Evolutionary conservation across 2,888 invertebrate species (phyloP).

Genomic region (Apoderus coryli): DNA sequence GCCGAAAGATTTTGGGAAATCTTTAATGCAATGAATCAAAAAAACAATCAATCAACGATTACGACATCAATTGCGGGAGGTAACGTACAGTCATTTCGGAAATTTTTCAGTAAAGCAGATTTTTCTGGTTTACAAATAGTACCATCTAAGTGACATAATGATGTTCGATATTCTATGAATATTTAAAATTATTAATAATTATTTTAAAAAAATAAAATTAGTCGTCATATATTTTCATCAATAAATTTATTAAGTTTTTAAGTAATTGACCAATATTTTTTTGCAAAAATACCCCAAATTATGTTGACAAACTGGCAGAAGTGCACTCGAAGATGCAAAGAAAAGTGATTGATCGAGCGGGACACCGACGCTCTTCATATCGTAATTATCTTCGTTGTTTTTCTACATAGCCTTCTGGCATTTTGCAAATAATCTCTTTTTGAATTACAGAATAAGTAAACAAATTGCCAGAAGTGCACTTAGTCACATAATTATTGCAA

Average conservation of each 20-base stretch:
- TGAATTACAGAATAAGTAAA: too few species aligned
- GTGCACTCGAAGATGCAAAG: too few species aligned
- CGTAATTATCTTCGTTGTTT: too few species aligned
- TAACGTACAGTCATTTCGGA: constrained; percentile 11
- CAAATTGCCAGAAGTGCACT: too few species aligned
- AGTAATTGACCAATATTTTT: too few species aligned
- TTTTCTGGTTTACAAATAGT: constrained; percentile 12
- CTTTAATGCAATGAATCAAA: constrained; percentile 11
- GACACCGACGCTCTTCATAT: too few species aligned
- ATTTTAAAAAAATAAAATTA: constrained; percentile 6
- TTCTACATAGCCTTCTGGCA: too few species aligned
- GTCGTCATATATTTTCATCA: constrained; percentile 4
- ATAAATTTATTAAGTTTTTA: constrained; percentile 5
- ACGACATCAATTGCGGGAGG: constrained; percentile 9
- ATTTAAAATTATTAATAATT: constrained; percentile 5
- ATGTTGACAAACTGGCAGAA: too few species aligned
- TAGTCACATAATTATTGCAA: too few species aligned
- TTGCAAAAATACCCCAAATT: too few species aligned
- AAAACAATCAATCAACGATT: constrained; percentile 11
- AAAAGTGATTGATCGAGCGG: too few species aligned
- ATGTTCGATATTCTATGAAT: constrained; percentile 7
- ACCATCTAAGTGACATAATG: constrained; percentile 11
- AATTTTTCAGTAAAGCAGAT: constrained; percentile 12
- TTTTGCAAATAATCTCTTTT: too few species aligned
- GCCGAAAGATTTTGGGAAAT: constrained; percentile 11